Evolutionary conservation across 2,797 vertebrate species (phyloP).

Genomic region (Discoglossus pictus): DNA sequence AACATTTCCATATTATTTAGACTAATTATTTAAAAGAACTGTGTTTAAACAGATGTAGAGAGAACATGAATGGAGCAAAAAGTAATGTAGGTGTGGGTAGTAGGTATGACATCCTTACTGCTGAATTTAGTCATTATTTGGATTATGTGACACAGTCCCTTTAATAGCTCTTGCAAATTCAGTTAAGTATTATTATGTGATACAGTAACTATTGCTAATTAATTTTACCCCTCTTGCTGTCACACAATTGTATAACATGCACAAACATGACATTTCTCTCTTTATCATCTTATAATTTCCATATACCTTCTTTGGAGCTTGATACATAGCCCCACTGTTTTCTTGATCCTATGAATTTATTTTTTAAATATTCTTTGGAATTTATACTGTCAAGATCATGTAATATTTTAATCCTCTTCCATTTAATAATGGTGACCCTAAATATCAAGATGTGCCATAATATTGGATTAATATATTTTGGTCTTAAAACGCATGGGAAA

Average conservation of each 20-base stretch:
- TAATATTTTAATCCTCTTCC: neutral
- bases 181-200: no score
- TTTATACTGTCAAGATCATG: neutral
- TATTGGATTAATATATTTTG: neutral
- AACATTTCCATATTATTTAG: no score
- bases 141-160: no score
- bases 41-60: no score
- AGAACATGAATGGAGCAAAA: no score
- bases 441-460: neutral
- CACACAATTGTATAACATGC: neutral
- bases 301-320: neutral
- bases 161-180: no score
- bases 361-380: neutral
- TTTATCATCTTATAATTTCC: neutral
- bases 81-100: no score
- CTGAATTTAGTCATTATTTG: no score
- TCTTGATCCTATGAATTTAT: neutral
- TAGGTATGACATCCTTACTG: no score
- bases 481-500: neutral
- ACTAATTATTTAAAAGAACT: no score
- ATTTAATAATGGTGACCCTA: neutral
- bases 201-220: no score
- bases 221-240: no score
- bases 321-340: neutral
- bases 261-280: neutral